Evolutionary conservation across 1,140 invertebrate species (phyloP).

Genomic region (Procambarus clarkii): DNA sequence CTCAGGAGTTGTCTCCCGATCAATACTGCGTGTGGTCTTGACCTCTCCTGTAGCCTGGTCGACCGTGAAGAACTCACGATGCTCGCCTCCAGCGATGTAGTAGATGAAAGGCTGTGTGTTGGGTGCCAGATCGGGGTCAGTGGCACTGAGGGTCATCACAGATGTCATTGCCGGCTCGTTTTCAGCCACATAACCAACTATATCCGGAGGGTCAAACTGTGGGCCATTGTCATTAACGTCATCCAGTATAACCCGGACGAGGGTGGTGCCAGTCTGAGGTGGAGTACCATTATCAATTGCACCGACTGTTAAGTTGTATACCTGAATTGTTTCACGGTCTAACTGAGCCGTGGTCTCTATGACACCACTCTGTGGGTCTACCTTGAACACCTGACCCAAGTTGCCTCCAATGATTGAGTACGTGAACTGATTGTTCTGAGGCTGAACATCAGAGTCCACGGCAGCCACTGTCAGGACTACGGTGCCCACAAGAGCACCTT

Average conservation of each 20-base stretch:
- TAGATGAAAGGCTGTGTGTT: slow-evolving; percentile 94
- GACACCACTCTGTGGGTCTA: slow-evolving; percentile 90
- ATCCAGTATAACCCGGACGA: slow-evolving; percentile 84
- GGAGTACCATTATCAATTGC: slow-evolving; percentile 92
- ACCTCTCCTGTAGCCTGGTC: slow-evolving; percentile 88
- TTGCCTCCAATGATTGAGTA: slow-evolving; percentile 94
- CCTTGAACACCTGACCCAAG: slow-evolving; percentile 82
- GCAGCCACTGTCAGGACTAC: slow-evolving; percentile 88
- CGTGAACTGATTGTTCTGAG: slow-evolving; percentile 93
- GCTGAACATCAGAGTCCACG: slow-evolving; percentile 91
- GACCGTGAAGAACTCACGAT: slow-evolving; percentile 85
- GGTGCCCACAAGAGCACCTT: slow-evolving; percentile 84
- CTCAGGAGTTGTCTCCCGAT: slow-evolving; percentile 87
- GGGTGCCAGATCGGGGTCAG: slow-evolving; percentile 92
- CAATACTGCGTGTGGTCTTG: slow-evolving; percentile 85
- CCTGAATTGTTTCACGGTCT: slow-evolving; percentile 87
- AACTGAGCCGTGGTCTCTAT: slow-evolving; percentile 85
- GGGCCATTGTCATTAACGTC: slow-evolving; percentile 97
- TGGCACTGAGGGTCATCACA: slow-evolving; percentile 89
- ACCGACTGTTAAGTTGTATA: slow-evolving; percentile 89
- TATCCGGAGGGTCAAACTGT: slow-evolving; percentile 83
- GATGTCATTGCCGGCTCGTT: slow-evolving; percentile 90
- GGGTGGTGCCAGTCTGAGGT: slow-evolving; percentile 90
- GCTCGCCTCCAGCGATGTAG: slow-evolving; percentile 85
- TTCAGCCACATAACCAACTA: slow-evolving; percentile 87